Base-by-base conservation (phyloP, 2,113 vertebrate genomes). In the Boulengeromyrus knoepffleri region DNA sequence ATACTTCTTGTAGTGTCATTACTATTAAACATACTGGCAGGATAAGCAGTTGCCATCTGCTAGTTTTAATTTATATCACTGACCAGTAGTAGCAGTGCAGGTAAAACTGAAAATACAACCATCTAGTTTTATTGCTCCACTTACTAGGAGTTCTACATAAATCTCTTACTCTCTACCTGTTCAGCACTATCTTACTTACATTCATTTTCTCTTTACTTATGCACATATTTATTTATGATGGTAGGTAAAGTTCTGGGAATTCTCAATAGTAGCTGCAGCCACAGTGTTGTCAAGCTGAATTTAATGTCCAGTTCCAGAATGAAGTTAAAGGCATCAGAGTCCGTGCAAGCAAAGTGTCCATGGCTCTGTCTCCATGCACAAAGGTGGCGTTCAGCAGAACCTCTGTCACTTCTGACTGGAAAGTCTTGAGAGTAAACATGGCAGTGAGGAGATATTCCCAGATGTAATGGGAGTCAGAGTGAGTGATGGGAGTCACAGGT, bases 231-330 rank as follows among this genome's bases (percentile, higher is more conserved):
- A 10, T 46, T 45, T 47, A 8, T 3, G 17, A 47, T 49, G 49
- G 7, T 52, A n/a, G 49, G n/a, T 31, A 17, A 52, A 27, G 85
- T 27, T 49, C 27, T 6, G 91, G 89, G 70, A 85, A 92, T 90
- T 90, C 91, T 90, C 93, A 94, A 95, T 93, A 95, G 94, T 95
- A 95, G 94, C 95, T 95, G 96, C 96, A 94, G 96, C 95, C 94
- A 92, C 94, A 93, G 92, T 90, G 62, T 94, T 96, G 96, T 96
- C 95, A 96, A 95, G 94, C 95, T 93, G 91, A 93, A 96, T 95
- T 94, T 93, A 42, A 94, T 96, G 94, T 92, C 93, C 92, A 92
- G 66, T 91, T 89, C 92, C 93, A 92, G 92, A 94, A 96, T 91
- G 90, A 94, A 95, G 94, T 96, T 96, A 95, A 94, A 94, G 91